Base-by-base conservation (phyloP, 2,797 vertebrate species). In the Vireo griseus region DNA sequence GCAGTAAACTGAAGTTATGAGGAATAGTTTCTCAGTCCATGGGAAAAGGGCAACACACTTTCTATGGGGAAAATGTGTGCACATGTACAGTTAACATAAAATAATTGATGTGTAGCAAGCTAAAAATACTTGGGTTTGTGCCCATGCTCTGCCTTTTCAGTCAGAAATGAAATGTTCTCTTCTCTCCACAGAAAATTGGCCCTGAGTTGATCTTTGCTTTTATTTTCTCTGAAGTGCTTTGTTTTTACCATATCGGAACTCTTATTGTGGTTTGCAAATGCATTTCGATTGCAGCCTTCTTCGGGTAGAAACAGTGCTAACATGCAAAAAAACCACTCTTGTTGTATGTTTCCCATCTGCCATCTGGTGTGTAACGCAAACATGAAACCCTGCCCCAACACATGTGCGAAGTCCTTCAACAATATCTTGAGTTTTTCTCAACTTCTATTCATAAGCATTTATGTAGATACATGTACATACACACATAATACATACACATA, bases 321-420 rank as follows among this genome's bases (percentile, higher is more conserved):
- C 8, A 50, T 9, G 19, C 18, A 71, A 67, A 90, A 58, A 35
- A 35, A 35, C 5, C 5, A 16, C 33, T 47, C 12, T 67, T 74
- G 8, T 47, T 73, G 5, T 10, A 0, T n/a, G 8, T 44, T 33
- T 65, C 14, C 7, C 37, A 25, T 45, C 57, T 75, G 9, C 33
- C 33, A 57, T 24, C 22, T 33, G 31, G 19, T 24, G 22, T 35
- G 28, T 28, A 50, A 48, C 26, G 47, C 3, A 17, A 75, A 39
- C 0, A 1, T 35, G 18, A 65, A 80, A 40, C 5, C 3, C 20
- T 77, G 16, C 7, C 22, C 33, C 35, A 51, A 10, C 0, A 13
- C 18, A 6, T 4, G 14, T 18, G 40, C 4, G 28, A 75, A 28
- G 5, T 44, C 31, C 19, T 80, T 71, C 37, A 63, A 22, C 10